Base-by-base conservation (phyloP, 1,140 invertebrate genomes). In the Diplogasteroides magnus region DNA sequence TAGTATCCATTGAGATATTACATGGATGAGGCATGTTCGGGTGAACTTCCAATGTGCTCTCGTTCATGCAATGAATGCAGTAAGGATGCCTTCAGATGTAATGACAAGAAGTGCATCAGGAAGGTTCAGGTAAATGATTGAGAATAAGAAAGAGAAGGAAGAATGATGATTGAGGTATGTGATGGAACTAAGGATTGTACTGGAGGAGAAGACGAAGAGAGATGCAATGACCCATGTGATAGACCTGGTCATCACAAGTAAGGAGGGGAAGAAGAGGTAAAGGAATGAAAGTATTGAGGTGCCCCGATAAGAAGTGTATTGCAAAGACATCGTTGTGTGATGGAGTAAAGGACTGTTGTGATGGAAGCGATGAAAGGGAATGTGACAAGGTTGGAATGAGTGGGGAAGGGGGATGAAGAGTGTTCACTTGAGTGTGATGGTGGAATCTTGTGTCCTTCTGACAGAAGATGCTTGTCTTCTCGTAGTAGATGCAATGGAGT, bases 91-190 rank as follows among this genome's bases (percentile, higher is more conserved):
- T 68, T 68, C 67, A 62, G 61, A 61, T n/a, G 25, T 3, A 14
- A 11, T 55, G 32, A 48, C 13, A 60, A 58, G 13, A 65, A 71
- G 26, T 68, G 71, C 27, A 32, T 68, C 59, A 67, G 25, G 6
- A 48, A 48, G 37, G 19, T 48, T 6, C 6, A 48, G 37, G 37
- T 48, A 19, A 48, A 48, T n/a, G n/a, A n/a, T n/a, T n/a, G n/a
- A n/a, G n/a, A n/a, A n/a, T n/a, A n/a, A n/a, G n/a, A n/a, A n/a
- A n/a, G n/a, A n/a, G n/a, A n/a, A n/a, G n/a, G n/a, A n/a, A n/a
- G n/a, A n/a, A n/a, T n/a, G 48, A 71, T 55, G 61, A 48, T 28
- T 55, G 57, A 73, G 31, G 72, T 73, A 23, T 73, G 72, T 27
- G 68, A 73, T 26, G 72, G 68, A 15, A 48, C 60, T n/a, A 25